Base-by-base conservation (phyloP, 2,888 invertebrate genomes). In the Kuschelorhynchus macadamiae region DNA sequence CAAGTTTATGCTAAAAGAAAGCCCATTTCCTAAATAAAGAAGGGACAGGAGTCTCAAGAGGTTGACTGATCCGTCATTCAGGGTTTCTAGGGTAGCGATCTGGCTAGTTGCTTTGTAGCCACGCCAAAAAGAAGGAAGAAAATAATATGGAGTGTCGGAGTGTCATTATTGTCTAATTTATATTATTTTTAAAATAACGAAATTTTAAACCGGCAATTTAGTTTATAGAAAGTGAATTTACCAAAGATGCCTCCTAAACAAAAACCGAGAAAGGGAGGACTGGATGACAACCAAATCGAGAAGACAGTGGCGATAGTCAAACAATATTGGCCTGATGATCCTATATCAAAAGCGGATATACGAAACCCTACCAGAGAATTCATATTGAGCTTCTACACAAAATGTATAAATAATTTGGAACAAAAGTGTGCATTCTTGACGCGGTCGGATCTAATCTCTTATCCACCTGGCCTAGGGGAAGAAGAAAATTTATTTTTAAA, bases 401-500 rank as follows among this genome's bases (percentile, higher is more conserved):
- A 49, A n/a, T 64, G 64, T 42, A 50, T 65, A 0, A 16, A 50
- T 7, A 49, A 60, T 20, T 11, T 64, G 11, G 60, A 69, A 1
- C 42, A 53, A 16, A 64, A 55, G n/a, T 17, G 41, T 36, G 49
- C 60, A 7, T 50, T 47, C 11, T 25, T 47, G 5, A 60, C 60
- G 7, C 55, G 33, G 32, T 33, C 52, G 5, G 12, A 20, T 3
- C 14, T 14, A 16, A 30, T 50, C n/a, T 33, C 47, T 0, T n/a
- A 42, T 16, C 44, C 47, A 1, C 39, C 44, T 1, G 55, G 53
- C 9, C 16, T 59, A 11, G 41, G 39, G 0, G 60, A 64, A 49
- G 69, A 69, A 61, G 64, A 69, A 16, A 4, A 30, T 4, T 12
- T 69, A 11, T 69, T 30, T 56, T 33, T 60, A 25, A 69, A 64